Evolutionary conservation across 2,113 vertebrate genomes (phyloP).

Genomic region (Panurus biarmicus): DNA sequence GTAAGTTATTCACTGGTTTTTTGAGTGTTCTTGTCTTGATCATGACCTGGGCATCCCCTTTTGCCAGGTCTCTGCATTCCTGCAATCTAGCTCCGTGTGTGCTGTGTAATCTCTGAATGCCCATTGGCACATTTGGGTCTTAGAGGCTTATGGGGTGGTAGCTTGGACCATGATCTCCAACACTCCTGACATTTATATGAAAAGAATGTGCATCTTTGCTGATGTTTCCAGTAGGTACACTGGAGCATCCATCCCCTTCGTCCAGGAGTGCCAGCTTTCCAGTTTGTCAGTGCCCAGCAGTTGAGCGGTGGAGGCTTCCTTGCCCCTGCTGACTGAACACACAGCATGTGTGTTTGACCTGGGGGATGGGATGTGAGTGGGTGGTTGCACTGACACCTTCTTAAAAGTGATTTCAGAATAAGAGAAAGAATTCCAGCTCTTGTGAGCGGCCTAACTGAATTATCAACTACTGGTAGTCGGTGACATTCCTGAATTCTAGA

Average conservation of each 20-base stretch:
- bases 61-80: not conserved
- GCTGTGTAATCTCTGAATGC: not conserved
- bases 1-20: not conserved
- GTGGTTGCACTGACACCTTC: not conserved
- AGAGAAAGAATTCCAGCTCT: conserved; percentile 28
- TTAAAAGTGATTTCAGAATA: conserved; percentile 23
- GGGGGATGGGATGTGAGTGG: not conserved
- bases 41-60: not conserved
- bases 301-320: not conserved
- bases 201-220: not conserved
- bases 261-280: not conserved
- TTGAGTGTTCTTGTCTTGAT: not conserved
- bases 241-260: accelerated
- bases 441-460: conserved; percentile 16
- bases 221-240: not conserved
- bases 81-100: not conserved
- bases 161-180: not conserved
- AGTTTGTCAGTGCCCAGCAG: too few relatives aligned
- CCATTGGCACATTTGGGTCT: not conserved
- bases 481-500: conserved; percentile 15
- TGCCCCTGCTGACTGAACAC: not conserved
- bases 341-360: not conserved
- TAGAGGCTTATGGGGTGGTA: not conserved
- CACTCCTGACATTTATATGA: not conserved
- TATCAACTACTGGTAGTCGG: not conserved